Base-by-base conservation (phyloP, 2,888 invertebrate species). In the Ptilodon capucinus region DNA sequence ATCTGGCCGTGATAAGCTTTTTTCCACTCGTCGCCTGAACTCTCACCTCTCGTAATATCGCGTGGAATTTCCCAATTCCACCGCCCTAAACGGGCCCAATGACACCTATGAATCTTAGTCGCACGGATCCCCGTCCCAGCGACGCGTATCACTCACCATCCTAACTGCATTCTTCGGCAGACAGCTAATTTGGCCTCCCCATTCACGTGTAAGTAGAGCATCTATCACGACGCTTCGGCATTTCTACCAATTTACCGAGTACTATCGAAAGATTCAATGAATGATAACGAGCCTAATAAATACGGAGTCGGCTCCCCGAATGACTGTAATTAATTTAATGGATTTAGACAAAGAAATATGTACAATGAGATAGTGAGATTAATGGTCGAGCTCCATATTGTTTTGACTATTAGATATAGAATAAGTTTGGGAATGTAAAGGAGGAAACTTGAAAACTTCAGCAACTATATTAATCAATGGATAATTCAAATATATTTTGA, bases 281-380 rank as follows among this genome's bases (percentile, higher is more conserved):
- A 88, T 86, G 91, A 90, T 91, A 91, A 90, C 88, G 89, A 87
- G 83, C 77, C 84, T 90, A 90, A 90, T 91, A 90, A 90, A 89
- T 89, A 88, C 86, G 76, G 72, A 83, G 81, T 82, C 86, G 84
- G 80, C 86, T 83, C 86, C 84, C 81, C 79, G 81, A 88, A 89
- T 85, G 81, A 79, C 74, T 74, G 86, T 89, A 90, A 90, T 91
- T 89, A 90, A 90, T 89, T 88, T 89, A 90, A 89, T 90, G 90
- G 86, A 88, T 89, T 89, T 86, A 87, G 86, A 90, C 89, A 89
- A 89, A 88, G 89, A 90, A 90, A 87, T 90, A 86, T 89, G 86
- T 88, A 84, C 83, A 83, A 77, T 78, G 82, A 88, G 87, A 89
- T 90, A 90, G 88, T 86, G 78, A 84, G 86, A 89, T 86, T 85